Evolutionary conservation across 2,113 vertebrate species (phyloP).

Genomic region (Lamprotornis superbus): DNA sequence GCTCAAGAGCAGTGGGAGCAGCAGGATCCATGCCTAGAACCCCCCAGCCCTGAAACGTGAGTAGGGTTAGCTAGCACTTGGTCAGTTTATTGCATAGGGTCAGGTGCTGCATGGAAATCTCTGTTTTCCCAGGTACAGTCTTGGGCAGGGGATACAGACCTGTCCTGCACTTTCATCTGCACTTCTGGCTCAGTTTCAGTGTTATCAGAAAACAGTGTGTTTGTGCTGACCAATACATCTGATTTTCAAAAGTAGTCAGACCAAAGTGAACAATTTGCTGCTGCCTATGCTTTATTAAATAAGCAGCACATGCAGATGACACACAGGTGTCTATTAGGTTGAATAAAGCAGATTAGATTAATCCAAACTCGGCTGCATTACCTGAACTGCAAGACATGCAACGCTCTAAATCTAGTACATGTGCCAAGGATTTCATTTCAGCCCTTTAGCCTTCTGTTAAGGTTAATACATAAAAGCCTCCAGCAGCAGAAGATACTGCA

Average conservation of each 20-base stretch:
- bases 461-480: background rate
- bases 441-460: background rate
- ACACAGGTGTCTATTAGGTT: background rate
- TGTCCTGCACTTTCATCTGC: background rate
- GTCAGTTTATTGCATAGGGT: too few species aligned
- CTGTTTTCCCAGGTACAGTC: background rate
- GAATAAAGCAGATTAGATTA: background rate
- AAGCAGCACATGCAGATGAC: background rate
- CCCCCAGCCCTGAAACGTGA: fast-evolving
- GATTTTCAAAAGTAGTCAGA: background rate
- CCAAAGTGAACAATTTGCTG: background rate
- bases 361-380: background rate
- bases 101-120: background rate
- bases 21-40: background rate
- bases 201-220: background rate
- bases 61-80: background rate
- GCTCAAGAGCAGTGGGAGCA: background rate
- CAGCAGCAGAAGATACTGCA: background rate
- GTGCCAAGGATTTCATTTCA: background rate
- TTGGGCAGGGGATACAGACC: fast-evolving
- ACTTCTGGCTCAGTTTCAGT: background rate
- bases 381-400: background rate
- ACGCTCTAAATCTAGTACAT: background rate
- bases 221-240: background rate
- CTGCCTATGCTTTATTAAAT: background rate